These are phyloP conservation scores for Strigamia crassipes DNA, from an alignment of 2,888 invertebrate species.

Conservation along the genomic window DNA sequence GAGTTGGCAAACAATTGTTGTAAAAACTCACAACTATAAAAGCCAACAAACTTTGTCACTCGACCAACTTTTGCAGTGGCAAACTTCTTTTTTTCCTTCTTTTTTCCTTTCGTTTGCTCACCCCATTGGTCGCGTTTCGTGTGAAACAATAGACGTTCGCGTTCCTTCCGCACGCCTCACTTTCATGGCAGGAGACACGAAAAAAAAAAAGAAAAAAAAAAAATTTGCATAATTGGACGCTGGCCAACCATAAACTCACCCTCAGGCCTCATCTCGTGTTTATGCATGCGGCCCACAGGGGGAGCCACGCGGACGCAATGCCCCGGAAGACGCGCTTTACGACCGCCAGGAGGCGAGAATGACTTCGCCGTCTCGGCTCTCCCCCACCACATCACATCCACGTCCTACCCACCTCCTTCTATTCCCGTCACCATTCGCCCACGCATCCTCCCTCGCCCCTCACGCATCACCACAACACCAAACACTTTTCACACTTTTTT, in stretches of 20 bases:
- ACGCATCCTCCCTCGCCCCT: not conserved
- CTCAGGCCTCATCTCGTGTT: constrained; percentile 37
- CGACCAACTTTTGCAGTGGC: not conserved
- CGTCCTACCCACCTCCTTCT: not conserved
- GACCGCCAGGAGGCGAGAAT: constrained; percentile 37
- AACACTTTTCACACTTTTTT: constrained; percentile 12
- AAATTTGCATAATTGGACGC: constrained; percentile 37
- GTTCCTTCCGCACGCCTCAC: constrained; percentile 37
- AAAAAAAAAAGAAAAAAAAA: constrained; percentile 15
- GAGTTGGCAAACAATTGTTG: constrained; percentile 25
- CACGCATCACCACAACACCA: constrained; percentile 8
- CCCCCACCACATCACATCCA: constrained; percentile 13
- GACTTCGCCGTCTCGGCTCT: constrained; percentile 1
- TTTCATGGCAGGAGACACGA: constrained; percentile 23
- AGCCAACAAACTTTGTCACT: constrained; percentile 28
- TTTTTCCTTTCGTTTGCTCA: not conserved
- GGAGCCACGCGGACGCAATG: constrained; percentile 37
- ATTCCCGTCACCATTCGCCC: not conserved
- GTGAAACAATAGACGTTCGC: constrained; percentile 34
- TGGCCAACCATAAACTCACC: constrained; percentile 37
- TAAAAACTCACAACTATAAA: constrained; percentile 22
- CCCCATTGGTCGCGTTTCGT: constrained; percentile 31
- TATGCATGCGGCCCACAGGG: constrained; percentile 37
- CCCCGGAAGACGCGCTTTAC: constrained; percentile 37
- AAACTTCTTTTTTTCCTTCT: not conserved